These are phyloP conservation scores for Drosophila rufa DNA, from an alignment of 1,140 invertebrate species.

Conservation along the genomic window DNA sequence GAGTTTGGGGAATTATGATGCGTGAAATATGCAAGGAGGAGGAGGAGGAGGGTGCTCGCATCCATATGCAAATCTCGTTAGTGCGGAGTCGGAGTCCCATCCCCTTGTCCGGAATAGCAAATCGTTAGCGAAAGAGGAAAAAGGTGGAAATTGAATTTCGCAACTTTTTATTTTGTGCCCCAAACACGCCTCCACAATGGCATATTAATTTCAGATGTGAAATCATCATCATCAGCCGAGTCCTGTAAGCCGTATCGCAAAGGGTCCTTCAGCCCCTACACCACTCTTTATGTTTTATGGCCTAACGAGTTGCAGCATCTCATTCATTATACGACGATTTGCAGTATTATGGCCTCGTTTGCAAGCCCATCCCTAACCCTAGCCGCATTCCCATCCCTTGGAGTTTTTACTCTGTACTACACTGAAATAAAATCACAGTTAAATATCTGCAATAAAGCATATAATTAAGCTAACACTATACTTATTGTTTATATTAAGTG, in stretches of 20 bases:
- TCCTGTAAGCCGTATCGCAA: conserved; percentile 18
- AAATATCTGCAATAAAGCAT: neutral
- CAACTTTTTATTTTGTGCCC: conserved; percentile 43
- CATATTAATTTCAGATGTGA: conserved; percentile 76
- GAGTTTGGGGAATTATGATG: conserved; percentile 78
- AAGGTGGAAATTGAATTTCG: conserved; percentile 69
- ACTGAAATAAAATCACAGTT: neutral
- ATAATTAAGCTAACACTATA: too few relatives aligned
- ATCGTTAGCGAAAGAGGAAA: conserved; percentile 59
- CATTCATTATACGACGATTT: conserved; percentile 79
- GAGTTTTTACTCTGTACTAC: neutral
- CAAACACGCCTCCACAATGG: conserved; percentile 64
- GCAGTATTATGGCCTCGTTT: conserved; percentile 81
- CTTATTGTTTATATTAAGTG: neutral
- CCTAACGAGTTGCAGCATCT: conserved; percentile 65
- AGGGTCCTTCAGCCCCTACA: conserved; percentile 15
- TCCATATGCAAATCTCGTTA: conserved; percentile 81
- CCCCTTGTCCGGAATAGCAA: conserved; percentile 9
- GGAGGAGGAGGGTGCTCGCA: conserved; percentile 25
- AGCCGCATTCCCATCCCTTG: neutral
- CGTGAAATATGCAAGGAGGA: conserved; percentile 45
- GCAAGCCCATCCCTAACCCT: conserved; percentile 2
- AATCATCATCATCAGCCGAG: conserved; percentile 19
- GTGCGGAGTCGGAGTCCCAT: conserved; percentile 42
- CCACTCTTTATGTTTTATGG: conserved; percentile 36